Base-by-base conservation (phyloP, 2,888 invertebrate species). In the Strigamia transsilvanica region DNA sequence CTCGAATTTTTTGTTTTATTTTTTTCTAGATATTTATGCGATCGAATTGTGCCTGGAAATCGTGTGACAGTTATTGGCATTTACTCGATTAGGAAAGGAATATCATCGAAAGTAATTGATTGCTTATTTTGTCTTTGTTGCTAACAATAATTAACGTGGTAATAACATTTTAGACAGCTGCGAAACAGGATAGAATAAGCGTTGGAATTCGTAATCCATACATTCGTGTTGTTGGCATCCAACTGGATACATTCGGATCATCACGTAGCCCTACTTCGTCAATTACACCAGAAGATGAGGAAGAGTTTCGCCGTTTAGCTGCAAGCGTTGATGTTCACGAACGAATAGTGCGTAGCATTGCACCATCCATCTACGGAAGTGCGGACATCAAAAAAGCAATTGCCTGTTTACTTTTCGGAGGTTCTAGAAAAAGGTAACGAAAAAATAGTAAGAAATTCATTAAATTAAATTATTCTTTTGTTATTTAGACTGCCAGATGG, bases 331-430 rank as follows among this genome's bases (percentile, higher is more conserved):
- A 97, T 87, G 91, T 98, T 79, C 97, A 97, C 87, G 97, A 99
- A 2, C 92, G 94, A 82, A 91, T 99, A 82, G 91, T 97, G 0
- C 92, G 91, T 85, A 98, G 97, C 80, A 93, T 99, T 86, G 99
- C 99, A 0, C 99, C 99, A 0, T 98, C 98, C 85, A 99, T 99
- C 84, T 99, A 92, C 87, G 99, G 99, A 0, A 94, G 93, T 23
- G 88, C 90, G 0, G 99, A 99, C 87, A 97, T 99, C 85, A 99
- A 99, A 88, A 99, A 97, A 88, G 96, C 99, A 2, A 96, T 99
- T 82, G 94, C 97, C 13, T 95, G 97, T 86, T 90, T 99, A 83
- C 89, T 99, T 56, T 98, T 99, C 90, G 98, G 98, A 85, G 99
- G 95, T 90, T 89, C 90, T 0, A 86, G 90, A 51, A 91, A 91